Evolutionary conservation across 2,113 vertebrate genomes (phyloP).

Genomic region (Corvus hawaiiensis): DNA sequence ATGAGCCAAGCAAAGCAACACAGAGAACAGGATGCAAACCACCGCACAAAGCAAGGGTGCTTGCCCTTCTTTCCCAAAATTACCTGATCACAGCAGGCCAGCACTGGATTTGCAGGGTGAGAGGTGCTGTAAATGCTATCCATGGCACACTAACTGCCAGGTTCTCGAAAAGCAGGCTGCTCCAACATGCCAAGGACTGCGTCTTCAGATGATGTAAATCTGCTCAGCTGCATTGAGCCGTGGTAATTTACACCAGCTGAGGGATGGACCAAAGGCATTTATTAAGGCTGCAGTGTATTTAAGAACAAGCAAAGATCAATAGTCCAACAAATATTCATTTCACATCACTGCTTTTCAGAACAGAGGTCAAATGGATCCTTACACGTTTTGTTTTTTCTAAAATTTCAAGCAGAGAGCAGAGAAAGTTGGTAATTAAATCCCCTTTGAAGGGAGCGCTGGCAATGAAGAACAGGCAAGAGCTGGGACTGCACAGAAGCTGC

Average conservation of each 20-base stretch:
- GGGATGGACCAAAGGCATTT: constrained; percentile 36
- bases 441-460: not conserved
- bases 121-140: not conserved
- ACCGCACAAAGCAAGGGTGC: not conserved
- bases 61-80: not conserved
- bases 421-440: not conserved
- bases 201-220: constrained; percentile 27
- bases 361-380: constrained; percentile 24
- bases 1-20: not conserved
- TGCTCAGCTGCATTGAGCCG: constrained; percentile 10
- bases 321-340: constrained; percentile 48
- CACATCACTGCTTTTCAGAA: constrained; percentile 20
- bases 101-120: not conserved
- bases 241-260: constrained; percentile 33
- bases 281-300: constrained; percentile 48
- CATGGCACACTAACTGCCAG: rapidly evolving
- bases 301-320: constrained; percentile 56
- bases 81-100: not conserved
- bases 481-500: not conserved
- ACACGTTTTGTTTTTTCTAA: not conserved
- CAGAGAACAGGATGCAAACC: not conserved
- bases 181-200: not conserved
- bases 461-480: not conserved
- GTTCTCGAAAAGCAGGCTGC: not conserved
- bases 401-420: constrained; percentile 1